A percentile compares a stretch with the other conserved stretches of the same genome.
These are phyloP conservation scores for Myiotriccus ornatus DNA, from an alignment of 2,797 vertebrate species.

Conservation along the genomic window DNA sequence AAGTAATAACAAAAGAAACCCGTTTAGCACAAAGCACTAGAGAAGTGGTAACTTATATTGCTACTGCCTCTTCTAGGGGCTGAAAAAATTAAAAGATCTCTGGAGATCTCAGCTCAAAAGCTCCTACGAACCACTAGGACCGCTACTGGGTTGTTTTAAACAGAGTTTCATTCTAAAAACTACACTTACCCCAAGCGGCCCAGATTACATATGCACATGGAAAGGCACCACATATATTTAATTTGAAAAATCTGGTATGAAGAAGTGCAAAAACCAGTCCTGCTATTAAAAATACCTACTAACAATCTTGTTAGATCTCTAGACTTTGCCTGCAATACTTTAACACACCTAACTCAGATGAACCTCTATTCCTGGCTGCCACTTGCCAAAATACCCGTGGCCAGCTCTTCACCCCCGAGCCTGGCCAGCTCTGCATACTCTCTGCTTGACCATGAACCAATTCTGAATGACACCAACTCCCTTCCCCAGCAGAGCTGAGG, in stretches of 20 bases:
- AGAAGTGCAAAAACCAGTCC: neutral
- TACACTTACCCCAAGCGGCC: neutral
- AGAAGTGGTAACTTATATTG: neutral
- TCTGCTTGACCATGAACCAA: neutral
- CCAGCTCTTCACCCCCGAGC: neutral
- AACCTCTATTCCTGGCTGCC: constrained; percentile 48
- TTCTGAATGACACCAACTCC: constrained; percentile 42
- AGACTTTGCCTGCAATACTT: neutral
- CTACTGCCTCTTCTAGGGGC: neutral
- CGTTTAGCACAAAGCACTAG: neutral
- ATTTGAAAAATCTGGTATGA: constrained; percentile 33
- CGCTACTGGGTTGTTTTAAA: neutral
- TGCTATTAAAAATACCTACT: constrained; percentile 43
- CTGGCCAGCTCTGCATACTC: neutral
- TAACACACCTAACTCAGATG: constrained; percentile 21
- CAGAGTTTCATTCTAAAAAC: neutral
- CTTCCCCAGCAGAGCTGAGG: constrained; percentile 22
- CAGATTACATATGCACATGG: neutral
- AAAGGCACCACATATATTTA: constrained; percentile 33
- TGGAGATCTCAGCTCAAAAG: neutral
- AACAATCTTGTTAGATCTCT: neutral
- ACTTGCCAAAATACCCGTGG: constrained; percentile 52
- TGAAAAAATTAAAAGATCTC: neutral
- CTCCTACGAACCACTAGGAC: neutral
- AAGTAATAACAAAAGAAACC: neutral